These are phyloP conservation scores for Asobara japonica DNA, from an alignment of 1,140 invertebrate species.

Conservation along the genomic window DNA sequence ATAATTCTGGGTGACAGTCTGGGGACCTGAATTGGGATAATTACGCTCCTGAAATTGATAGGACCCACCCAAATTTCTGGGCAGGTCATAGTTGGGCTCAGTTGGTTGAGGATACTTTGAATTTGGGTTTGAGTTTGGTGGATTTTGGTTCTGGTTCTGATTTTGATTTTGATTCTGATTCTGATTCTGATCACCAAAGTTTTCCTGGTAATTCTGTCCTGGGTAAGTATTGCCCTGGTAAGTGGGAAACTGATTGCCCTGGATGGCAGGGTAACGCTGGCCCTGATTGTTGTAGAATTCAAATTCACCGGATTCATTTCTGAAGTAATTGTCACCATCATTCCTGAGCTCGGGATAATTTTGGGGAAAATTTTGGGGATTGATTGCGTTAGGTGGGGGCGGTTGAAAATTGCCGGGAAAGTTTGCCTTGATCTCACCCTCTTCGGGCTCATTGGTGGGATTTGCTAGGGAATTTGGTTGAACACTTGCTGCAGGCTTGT, in stretches of 20 bases:
- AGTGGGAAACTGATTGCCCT: conserved; percentile 53
- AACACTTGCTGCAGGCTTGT: conserved; percentile 75
- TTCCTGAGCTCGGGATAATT: conserved; percentile 55
- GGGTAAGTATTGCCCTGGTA: conserved; percentile 51
- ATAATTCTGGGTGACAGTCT: too few species aligned
- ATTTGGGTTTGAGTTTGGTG: not conserved
- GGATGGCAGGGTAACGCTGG: conserved; percentile 50
- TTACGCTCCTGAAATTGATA: too few species aligned
- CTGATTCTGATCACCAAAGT: conserved; percentile 46
- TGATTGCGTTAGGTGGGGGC: conserved; percentile 22
- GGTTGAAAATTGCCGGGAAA: conserved; percentile 34
- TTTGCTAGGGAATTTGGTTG: conserved; percentile 69
- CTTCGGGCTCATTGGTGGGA: conserved; percentile 37
- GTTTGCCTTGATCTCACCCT: conserved; percentile 19
- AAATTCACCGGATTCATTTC: conserved; percentile 50
- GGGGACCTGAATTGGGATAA: too few species aligned
- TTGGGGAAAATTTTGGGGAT: conserved; percentile 37
- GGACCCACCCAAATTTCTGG: too few species aligned
- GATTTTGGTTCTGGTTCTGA: too few species aligned
- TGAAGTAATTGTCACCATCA: conserved; percentile 57
- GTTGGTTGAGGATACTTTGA: not conserved
- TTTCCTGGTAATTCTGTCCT: conserved; percentile 29
- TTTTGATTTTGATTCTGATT: conserved; percentile 40
- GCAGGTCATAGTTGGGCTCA: too few species aligned
- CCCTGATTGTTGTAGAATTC: conserved; percentile 60